phyloP scores from a whole-genome alignment of 1,140 invertebrate genomes.

The Drosophila azteca region DNA sequence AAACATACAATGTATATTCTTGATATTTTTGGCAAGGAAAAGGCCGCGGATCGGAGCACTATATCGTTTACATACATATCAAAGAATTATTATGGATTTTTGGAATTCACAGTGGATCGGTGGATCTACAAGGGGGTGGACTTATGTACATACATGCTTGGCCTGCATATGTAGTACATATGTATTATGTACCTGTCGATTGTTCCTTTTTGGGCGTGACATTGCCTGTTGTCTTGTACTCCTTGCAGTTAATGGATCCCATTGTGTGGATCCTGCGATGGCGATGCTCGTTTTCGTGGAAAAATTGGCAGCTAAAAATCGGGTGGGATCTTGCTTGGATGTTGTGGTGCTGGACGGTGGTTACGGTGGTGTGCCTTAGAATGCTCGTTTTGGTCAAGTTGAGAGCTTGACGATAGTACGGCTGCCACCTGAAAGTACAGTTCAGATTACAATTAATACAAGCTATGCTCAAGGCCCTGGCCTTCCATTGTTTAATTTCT shows the following conservation, averaged over 20 bases:
- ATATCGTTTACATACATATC: not conserved
- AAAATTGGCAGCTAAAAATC: too few species aligned
- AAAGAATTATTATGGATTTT: too few species aligned
- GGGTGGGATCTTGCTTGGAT: too few species aligned
- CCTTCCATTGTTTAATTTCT: too few species aligned
- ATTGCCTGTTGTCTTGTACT: constrained; percentile 72
- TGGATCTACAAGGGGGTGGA: too few species aligned
- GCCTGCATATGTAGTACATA: not conserved
- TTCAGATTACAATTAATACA: constrained; percentile 8
- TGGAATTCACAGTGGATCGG: too few species aligned
- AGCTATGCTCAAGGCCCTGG: too few species aligned
- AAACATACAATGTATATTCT: too few species aligned
- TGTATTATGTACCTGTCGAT: constrained; percentile 48
- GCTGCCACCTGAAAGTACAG: constrained; percentile 39
- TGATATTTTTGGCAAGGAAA: too few species aligned
- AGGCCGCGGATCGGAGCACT: not conserved
- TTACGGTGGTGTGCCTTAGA: not conserved
- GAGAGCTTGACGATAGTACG: constrained; percentile 18
- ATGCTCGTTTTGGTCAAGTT: constrained; percentile 15
- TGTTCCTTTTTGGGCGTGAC: constrained; percentile 64
- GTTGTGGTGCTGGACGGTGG: too few species aligned
- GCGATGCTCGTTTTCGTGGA: too few species aligned
- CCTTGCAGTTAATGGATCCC: constrained; percentile 73
- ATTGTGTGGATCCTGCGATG: constrained; percentile 43
- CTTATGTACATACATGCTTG: not conserved